Conservation (phyloP, 1,140 invertebrate species). For the Ylistrum balloti region DNA sequence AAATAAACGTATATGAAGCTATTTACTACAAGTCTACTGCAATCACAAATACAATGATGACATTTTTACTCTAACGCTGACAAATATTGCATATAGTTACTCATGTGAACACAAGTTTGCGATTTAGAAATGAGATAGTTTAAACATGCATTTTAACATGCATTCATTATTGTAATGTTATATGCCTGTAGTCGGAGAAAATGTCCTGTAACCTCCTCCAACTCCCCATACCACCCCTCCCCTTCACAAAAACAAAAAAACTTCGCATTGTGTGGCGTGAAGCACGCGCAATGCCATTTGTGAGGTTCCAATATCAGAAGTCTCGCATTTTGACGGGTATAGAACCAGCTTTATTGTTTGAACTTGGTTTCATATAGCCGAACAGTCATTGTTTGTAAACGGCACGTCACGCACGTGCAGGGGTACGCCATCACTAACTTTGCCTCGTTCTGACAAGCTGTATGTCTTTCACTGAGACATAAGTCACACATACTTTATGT, state of each 20-base stretch:
- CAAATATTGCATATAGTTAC: background rate
- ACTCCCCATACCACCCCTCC: background rate
- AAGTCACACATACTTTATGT: constrained; percentile 35
- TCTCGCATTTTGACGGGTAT: constrained; percentile 21
- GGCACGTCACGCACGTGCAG: constrained; percentile 15
- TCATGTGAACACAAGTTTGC: background rate
- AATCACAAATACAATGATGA: background rate
- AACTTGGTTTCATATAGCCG: constrained; percentile 38
- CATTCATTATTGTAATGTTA: background rate
- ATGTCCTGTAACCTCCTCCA: background rate
- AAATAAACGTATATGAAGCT: no score
- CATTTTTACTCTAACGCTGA: background rate
- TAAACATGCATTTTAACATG: constrained; percentile 16
- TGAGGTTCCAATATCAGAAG: background rate
- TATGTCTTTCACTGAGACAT: background rate
- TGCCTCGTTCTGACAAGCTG: constrained; percentile 37
- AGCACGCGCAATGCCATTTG: constrained; percentile 5
- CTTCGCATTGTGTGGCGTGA: background rate
- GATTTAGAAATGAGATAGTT: background rate
- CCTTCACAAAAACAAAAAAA: no score
- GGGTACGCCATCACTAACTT: constrained; percentile 24
- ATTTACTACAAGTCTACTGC: no score
- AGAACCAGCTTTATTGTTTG: background rate
- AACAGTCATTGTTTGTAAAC: constrained; percentile 35
- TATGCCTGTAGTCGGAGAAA: background rate